phyloP scores from a whole-genome alignment of 2,113 vertebrate genomes.

The Peromyscus maniculatus region DNA sequence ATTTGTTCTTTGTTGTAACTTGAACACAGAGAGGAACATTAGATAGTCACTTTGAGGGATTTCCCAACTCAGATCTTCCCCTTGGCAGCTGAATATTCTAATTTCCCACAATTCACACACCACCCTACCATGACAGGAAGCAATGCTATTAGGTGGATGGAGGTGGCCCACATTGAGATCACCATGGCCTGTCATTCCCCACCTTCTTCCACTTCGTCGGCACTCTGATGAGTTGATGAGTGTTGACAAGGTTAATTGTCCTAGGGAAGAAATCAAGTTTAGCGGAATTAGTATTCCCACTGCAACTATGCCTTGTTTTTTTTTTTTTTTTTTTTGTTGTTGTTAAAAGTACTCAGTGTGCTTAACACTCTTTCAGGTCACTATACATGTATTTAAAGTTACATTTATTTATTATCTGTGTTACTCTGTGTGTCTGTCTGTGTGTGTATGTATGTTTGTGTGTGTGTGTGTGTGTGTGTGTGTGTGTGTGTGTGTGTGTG shows the following conservation, averaged over 20 bases:
- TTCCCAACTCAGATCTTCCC: neutral
- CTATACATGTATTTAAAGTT: neutral
- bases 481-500: neutral
- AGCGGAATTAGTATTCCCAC: constrained; percentile 55
- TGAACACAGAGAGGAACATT: neutral
- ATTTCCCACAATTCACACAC: constrained; percentile 57
- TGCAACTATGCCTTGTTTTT: constrained; percentile 18
- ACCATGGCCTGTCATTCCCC: constrained; percentile 55
- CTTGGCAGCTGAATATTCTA: constrained; percentile 35
- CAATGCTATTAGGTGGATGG: neutral
- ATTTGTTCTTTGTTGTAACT: constrained; percentile 8
- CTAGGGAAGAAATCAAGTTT: constrained; percentile 18
- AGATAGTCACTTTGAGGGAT: neutral
- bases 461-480: neutral
- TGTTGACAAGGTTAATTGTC: constrained; percentile 68
- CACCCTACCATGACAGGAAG: constrained; percentile 50
- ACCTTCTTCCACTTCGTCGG: constrained; percentile 57
- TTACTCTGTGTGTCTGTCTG: neutral
- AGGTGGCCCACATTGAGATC: constrained; percentile 6
- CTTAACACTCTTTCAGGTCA: constrained; percentile 8
- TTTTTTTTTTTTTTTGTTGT: neutral
- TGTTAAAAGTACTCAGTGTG: neutral
- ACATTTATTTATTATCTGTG: neutral
- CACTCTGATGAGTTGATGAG: constrained; percentile 60
- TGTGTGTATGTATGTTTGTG: neutral